Percentiles rank a stretch among this genome's conserved stretches.
Conservation (phyloP, 2,113 vertebrate species). For the Vidua chalybeata region DNA sequence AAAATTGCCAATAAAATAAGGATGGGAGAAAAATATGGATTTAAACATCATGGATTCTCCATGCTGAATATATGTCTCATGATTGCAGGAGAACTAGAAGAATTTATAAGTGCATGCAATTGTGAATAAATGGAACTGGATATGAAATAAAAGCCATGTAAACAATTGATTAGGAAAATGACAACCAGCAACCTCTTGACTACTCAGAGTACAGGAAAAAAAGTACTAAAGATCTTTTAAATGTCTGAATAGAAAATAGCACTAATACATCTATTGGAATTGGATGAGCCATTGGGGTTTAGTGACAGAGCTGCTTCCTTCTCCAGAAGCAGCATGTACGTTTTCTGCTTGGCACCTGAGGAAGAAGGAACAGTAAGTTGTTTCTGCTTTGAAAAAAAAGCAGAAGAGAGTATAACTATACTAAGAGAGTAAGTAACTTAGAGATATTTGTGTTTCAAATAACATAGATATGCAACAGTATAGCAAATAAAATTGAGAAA, state of each 20-base stretch:
- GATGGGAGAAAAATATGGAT: not conserved
- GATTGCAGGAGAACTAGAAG: not conserved
- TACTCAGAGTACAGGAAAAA: not conserved
- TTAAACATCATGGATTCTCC: not conserved
- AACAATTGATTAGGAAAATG: not conserved
- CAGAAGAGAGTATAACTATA: not conserved
- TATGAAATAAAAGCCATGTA: not conserved
- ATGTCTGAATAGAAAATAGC: not conserved
- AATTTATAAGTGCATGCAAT: not conserved
- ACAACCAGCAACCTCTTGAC: not conserved
- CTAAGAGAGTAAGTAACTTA: not conserved
- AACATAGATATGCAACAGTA: not conserved
- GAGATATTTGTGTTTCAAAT: not conserved
- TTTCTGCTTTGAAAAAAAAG: not conserved
- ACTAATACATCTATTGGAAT: not conserved
- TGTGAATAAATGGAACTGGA: not conserved
- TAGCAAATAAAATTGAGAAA: not conserved
- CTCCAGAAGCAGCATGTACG: not conserved
- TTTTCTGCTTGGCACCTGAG: not conserved
- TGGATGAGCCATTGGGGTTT: not conserved
- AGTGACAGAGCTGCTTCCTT: not conserved
- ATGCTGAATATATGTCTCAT: not conserved
- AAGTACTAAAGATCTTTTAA: not conserved
- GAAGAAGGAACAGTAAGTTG: accelerated
- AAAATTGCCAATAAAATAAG: not conserved